These are phyloP conservation scores for Steinernema feltiae DNA, from an alignment of 1,140 invertebrate species.

Conservation along the genomic window DNA sequence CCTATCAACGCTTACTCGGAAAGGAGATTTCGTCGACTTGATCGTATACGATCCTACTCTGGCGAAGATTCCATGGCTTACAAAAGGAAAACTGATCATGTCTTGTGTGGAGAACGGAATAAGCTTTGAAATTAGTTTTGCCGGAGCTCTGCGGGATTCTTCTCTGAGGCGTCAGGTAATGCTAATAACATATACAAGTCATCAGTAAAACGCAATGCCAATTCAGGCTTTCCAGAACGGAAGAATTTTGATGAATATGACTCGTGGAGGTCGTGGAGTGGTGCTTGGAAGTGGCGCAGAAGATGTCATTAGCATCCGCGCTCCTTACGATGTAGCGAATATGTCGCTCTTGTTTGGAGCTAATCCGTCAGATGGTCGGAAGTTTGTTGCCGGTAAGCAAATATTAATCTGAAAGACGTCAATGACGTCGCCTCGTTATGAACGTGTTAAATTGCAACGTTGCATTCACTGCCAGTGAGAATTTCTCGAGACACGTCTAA, in stretches of 20 bases:
- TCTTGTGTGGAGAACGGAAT: conserved; percentile 26
- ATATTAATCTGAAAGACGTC: not conserved
- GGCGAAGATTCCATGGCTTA: conserved; percentile 23
- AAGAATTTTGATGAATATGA: conserved; percentile 16
- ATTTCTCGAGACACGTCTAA: no score
- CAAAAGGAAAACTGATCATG: conserved; percentile 24
- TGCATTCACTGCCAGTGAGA: no score
- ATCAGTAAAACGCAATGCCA: no score
- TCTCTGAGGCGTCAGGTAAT: conserved; percentile 22
- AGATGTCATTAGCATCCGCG: conserved; percentile 45
- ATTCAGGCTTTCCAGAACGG: conserved; percentile 26
- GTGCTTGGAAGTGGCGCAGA: conserved; percentile 38
- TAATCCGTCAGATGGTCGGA: conserved; percentile 12
- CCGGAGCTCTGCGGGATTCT: conserved; percentile 22
- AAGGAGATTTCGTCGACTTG: conserved; percentile 41
- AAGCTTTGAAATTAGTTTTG: conserved; percentile 38
- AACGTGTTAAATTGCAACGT: no score
- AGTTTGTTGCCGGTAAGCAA: conserved; percentile 4
- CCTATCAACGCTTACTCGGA: conserved; percentile 45
- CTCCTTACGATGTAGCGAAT: conserved; percentile 53
- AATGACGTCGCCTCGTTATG: no score
- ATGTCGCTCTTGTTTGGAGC: conserved; percentile 46
- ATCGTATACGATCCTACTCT: conserved; percentile 27
- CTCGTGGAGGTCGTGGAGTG: not conserved
- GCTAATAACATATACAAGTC: no score